These are phyloP conservation scores for Yponomeuta malinellus DNA, from an alignment of 2,888 invertebrate species.

Conservation along the genomic window DNA sequence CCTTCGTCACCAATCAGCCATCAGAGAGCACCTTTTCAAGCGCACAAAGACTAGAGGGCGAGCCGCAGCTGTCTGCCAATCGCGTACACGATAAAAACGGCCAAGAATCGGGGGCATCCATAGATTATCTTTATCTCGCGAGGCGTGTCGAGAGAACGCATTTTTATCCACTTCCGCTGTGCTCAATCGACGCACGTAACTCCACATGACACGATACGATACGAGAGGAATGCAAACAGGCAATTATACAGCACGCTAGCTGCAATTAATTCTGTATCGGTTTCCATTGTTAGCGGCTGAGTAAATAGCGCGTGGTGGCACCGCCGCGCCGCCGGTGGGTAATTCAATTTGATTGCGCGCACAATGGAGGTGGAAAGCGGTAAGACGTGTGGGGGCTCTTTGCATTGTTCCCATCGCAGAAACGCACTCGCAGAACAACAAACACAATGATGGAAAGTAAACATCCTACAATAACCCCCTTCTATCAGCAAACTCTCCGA, in stretches of 20 bases:
- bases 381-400: not conserved
- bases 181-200: constrained; percentile 45
- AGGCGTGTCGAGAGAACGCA: constrained; percentile 22
- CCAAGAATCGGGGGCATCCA: not conserved
- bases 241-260: constrained; percentile 48
- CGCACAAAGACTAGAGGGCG: not conserved
- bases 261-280: constrained; percentile 65
- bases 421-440: constrained; percentile 4
- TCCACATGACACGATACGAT: constrained; percentile 32
- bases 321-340: constrained; percentile 30
- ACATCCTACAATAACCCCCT: constrained; percentile 4
- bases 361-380: constrained; percentile 50
- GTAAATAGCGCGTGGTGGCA: constrained; percentile 60
- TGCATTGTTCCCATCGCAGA: constrained; percentile 13
- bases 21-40: not conserved
- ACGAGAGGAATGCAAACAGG: constrained; percentile 47
- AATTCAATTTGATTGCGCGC: constrained; percentile 58
- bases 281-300: constrained; percentile 63
- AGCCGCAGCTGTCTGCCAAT: not conserved
- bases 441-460: constrained; percentile 10
- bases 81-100: not conserved
- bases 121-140: constrained; percentile 15
- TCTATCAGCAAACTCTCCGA: not conserved
- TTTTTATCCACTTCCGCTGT: constrained; percentile 43
- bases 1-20: too few relatives aligned